phyloP scores from a whole-genome alignment of 2,113 vertebrate species.

The Pseudorectes ferrugineus region DNA sequence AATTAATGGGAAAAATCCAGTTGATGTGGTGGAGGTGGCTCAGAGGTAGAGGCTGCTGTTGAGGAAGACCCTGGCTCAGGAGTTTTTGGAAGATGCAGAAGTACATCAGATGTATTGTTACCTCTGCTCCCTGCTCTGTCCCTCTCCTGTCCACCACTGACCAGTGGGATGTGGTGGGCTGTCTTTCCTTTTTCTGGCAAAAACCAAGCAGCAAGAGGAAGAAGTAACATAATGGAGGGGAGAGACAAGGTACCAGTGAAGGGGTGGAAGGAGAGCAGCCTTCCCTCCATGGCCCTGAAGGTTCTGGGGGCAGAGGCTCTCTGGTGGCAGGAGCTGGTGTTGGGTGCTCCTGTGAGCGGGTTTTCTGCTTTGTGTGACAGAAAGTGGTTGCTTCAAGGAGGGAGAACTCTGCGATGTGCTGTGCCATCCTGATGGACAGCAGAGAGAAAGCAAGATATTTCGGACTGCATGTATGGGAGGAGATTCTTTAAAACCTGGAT shows the following conservation, averaged over 20 bases:
- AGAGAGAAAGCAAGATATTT: background rate
- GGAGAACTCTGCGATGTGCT: background rate
- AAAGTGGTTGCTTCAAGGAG: background rate
- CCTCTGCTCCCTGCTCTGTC: background rate
- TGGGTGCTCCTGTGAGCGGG: background rate
- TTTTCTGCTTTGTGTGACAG: background rate
- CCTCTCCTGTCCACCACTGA: background rate
- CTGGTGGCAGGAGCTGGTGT: background rate
- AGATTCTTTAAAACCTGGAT: constrained; percentile 44
- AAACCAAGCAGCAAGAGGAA: background rate
- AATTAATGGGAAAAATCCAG: background rate
- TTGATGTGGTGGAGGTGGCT: background rate
- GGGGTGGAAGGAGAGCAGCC: background rate
- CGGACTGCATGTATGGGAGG: background rate
- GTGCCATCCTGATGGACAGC: background rate
- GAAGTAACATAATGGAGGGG: background rate
- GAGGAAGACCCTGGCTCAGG: background rate
- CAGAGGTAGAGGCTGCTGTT: background rate
- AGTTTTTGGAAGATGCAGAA: background rate
- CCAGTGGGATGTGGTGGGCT: background rate
- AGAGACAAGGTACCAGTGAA: background rate
- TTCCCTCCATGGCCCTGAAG: background rate
- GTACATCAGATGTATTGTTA: background rate
- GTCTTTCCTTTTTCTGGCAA: background rate
- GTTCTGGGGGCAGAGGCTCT: background rate